These are phyloP conservation scores for Gobio occitaniae DNA, from an alignment of 2,797 vertebrate genomes.

Conservation along the genomic window DNA sequence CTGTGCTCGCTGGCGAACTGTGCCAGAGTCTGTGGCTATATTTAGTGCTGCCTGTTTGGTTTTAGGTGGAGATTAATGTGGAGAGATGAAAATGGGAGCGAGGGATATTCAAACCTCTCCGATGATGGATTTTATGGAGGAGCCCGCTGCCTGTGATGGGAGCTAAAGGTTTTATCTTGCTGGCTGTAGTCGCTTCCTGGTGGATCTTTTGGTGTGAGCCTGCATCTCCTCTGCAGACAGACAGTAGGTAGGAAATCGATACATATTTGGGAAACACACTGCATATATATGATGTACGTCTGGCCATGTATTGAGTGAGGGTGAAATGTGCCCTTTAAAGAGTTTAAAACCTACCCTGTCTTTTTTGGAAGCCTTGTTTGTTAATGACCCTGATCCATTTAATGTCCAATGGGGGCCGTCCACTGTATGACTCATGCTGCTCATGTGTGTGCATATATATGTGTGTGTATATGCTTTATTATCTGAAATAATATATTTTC, in stretches of 20 bases:
- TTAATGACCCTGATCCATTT: slow-evolving; percentile 21
- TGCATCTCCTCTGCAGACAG: neutral
- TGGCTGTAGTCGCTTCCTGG: slow-evolving; percentile 30
- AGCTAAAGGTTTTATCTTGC: slow-evolving; percentile 39
- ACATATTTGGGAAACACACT: neutral
- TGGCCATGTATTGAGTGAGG: neutral
- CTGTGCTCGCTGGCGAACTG: slow-evolving; percentile 40
- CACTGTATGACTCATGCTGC: slow-evolving; percentile 10
- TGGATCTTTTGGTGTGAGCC: slow-evolving; percentile 17
- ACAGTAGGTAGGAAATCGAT: slow-evolving; percentile 25
- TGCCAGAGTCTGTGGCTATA: slow-evolving; percentile 56
- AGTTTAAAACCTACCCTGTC: neutral
- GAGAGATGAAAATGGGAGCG: slow-evolving; percentile 46
- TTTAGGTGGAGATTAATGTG: slow-evolving; percentile 63
- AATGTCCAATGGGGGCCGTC: neutral
- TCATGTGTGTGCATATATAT: neutral
- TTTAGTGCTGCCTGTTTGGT: slow-evolving; percentile 55
- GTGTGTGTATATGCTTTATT: neutral
- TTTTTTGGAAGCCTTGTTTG: neutral
- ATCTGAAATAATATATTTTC: neutral
- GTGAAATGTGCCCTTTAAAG: neutral
- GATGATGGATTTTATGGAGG: slow-evolving; percentile 20
- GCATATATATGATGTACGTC: neutral
- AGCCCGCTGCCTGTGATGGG: slow-evolving; percentile 20
- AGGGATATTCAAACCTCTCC: slow-evolving; percentile 30